Conservation (phyloP, 2,797 vertebrate species). For the Acanthopagrus latus region DNA sequence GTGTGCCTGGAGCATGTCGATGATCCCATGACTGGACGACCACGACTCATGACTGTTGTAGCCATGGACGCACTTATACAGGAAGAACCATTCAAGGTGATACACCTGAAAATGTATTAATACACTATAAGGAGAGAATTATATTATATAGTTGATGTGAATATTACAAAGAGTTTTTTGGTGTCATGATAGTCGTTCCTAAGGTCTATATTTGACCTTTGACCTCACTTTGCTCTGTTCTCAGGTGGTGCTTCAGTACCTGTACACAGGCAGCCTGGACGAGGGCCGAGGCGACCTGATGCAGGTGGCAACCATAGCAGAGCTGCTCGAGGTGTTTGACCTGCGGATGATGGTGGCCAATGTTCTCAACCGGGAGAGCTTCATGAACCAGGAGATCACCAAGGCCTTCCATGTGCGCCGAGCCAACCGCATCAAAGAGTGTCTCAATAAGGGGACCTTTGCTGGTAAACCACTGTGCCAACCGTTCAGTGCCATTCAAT, state of each 20-base stretch:
- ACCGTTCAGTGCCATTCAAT: conserved; percentile 1
- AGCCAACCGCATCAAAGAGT: conserved; percentile 94
- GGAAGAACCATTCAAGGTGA: conserved; percentile 88
- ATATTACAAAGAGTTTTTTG: neutral
- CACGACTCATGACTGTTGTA: conserved; percentile 88
- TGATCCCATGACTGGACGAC: conserved; percentile 87
- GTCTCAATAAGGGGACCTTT: conserved; percentile 90
- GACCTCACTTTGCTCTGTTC: conserved; percentile 39
- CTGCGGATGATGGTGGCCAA: conserved; percentile 97
- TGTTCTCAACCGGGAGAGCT: conserved; percentile 93
- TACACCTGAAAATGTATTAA: neutral
- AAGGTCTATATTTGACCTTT: conserved; percentile 13
- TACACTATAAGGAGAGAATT: neutral
- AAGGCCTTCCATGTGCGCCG: conserved; percentile 95
- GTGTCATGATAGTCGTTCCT: neutral
- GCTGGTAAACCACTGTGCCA: conserved; percentile 83
- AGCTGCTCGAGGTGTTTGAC: conserved; percentile 94
- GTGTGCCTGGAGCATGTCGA: conserved; percentile 86
- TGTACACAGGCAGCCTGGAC: conserved; percentile 91
- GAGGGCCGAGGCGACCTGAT: conserved; percentile 87
- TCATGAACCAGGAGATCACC: conserved; percentile 97
- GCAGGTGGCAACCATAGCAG: conserved; percentile 93
- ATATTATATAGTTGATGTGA: neutral
- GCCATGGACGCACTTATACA: conserved; percentile 89
- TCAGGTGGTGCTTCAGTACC: conserved; percentile 89